Evolutionary conservation across 2,888 invertebrate species (phyloP), one percentile per base, ranked within the genome.

Genomic region (Pimpla rufipes): DNA sequence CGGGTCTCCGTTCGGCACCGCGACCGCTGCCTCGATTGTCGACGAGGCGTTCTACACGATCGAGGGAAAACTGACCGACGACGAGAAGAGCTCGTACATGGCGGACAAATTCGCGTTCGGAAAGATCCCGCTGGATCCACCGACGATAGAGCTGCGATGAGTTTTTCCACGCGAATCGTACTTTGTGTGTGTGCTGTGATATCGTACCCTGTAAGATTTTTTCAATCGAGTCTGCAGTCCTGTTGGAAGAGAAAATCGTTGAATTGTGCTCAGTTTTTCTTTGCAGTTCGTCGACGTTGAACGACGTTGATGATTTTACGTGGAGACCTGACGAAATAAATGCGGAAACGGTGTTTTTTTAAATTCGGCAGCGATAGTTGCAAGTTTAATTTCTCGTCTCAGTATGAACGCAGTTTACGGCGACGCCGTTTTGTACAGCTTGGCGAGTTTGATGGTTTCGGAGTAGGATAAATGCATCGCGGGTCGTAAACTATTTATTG

Each of bases 101-200:
- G 86, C 90, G 0, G 89, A 90, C 4, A 83, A 87, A 66, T 93
- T 93, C 78, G 42, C 71, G 2, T 84, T 92, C 4, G 90, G 91
- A 0, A 91, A 90, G 62, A 91, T 93, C 71, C 93, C 93, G 0
- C 18, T 91, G 0, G 90, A 89, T 79, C 90, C 93, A 16, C 93
- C 93, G 7, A 89, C 91, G 2, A 91, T 90, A 85, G 92, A 90
- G 45, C 77, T 93, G 13, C 88, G 90, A 40, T 92, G 81, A 90
- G 23, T 5, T 18, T 37, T 4, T 70, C 29, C 45, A 52, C 42
- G n/a, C 0, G 29, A 18, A 57, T 67, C 21, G 18, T n/a, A n/a
- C n/a, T n/a, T 67, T 52, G 29, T 78, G 50, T 57, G 47, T 59
- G 75, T 66, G 76, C 75, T 83, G 76, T 79, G 79, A 83, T 77